phyloP scores from a whole-genome alignment of 2,797 vertebrate species.

The Lacerta viridis region DNA sequence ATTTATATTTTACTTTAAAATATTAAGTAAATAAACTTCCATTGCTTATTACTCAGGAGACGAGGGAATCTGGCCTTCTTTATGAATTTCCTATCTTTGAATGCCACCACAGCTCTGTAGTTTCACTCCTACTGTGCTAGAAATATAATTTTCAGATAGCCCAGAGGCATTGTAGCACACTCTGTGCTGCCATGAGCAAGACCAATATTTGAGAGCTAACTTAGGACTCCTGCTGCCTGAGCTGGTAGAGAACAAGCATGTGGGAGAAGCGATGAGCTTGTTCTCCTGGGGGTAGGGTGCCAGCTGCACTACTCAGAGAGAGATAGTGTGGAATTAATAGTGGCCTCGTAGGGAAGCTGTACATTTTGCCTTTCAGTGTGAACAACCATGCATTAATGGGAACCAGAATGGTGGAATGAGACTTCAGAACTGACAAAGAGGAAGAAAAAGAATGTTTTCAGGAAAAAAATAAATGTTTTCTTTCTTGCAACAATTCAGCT shows the following conservation, averaged over 20 bases:
- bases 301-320: conserved; percentile 75
- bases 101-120: conserved; percentile 66
- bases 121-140: conserved; percentile 66
- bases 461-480: conserved; percentile 58
- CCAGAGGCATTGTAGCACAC: conserved; percentile 64
- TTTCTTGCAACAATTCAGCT: conserved; percentile 8
- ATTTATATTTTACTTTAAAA: conserved; percentile 43
- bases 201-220: conserved; percentile 72
- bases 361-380: conserved; percentile 66
- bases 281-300: conserved; percentile 75
- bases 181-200: conserved; percentile 63
- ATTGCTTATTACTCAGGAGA: conserved; percentile 60
- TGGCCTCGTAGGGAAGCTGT: conserved; percentile 70
- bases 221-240: conserved; percentile 72
- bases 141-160: conserved; percentile 76
- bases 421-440: conserved; percentile 50
- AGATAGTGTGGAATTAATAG: conserved; percentile 77
- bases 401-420: conserved; percentile 45
- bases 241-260: conserved; percentile 75
- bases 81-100: conserved; percentile 57
- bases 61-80: conserved; percentile 52
- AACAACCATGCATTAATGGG: conserved; percentile 63
- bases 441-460: not conserved
- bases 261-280: conserved; percentile 75
- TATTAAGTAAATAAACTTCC: conserved; percentile 54